Base-by-base conservation (phyloP, 2,797 vertebrate species). In the Iguana delicatissima region DNA sequence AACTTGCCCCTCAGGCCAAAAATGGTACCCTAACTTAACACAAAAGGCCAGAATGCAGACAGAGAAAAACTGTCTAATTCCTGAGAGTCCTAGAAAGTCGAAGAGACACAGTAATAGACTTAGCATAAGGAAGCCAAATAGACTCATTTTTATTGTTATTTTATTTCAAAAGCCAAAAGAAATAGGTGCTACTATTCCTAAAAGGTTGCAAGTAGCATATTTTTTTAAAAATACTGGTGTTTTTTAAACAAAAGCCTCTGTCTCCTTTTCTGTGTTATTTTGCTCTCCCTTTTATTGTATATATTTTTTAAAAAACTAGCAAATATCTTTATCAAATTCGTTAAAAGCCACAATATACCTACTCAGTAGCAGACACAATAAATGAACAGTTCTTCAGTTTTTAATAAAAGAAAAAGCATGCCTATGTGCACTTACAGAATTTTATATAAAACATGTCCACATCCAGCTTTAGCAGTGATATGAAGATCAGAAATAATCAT, bases 331-430 rank as follows among this genome's bases (percentile, higher is more conserved):
- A 76, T 38, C 16, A 42, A 76, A 76, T 76, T 76, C 74, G 88
- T n/a, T 22, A 35, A 67, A 77, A 92, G 85, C 3, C 93, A 46
- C 22, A 94, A 81, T 86, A 89, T 89, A 69, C 2, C 20, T 90
- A 55, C 29, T 42, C 62, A 72, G 42, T 29, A 84, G 79, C 76
- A 91, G 52, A 46, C 80, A 32, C 7, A 42, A 35, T 24, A 67
- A 67, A 67, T 29, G 50, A 20, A 20, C 6, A 35, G 13, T 38
- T 64, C 57, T 83, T 18, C 12, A 2, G 10, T 80, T 80, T 57
- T 52, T 13, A 64, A 10, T 32, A 59, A 29, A 35, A 80, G 69
- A 38, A 38, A 24, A 42, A 29, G 46, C 38, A 14, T 12, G 14
- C 64, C 57, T 80, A 29, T 82, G 32, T 74, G 73, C 59, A 73